A percentile compares a stretch with the other conserved stretches of the same genome.
Evolutionary conservation across 2,888 invertebrate genomes (phyloP).

Genomic region (Caenorhabditis becei): DNA sequence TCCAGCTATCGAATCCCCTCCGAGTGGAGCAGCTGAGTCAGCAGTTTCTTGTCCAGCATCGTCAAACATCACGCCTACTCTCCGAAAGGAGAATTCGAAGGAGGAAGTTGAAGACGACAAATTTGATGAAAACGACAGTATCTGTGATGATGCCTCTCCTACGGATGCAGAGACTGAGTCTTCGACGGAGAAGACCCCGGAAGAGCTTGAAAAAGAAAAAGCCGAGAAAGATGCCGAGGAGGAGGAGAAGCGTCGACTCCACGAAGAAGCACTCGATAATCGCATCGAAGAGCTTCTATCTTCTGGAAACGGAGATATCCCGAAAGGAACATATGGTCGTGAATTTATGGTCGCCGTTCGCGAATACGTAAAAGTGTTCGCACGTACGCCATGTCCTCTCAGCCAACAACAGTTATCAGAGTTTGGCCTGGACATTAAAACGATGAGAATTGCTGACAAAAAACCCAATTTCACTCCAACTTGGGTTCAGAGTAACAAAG

Average conservation of each 20-base stretch:
- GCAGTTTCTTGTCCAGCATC: neutral
- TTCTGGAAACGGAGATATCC: constrained; percentile 38
- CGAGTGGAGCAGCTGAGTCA: constrained; percentile 19
- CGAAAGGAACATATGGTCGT: constrained; percentile 55
- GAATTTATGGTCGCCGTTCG: constrained; percentile 68
- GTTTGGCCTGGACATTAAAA: constrained; percentile 68
- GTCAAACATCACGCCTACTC: constrained; percentile 14
- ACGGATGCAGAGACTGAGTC: constrained; percentile 3
- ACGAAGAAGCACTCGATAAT: constrained; percentile 50
- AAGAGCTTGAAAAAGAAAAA: constrained; percentile 53
- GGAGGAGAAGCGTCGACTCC: constrained; percentile 39
- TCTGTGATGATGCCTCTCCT: constrained; percentile 14
- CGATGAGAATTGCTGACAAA: constrained; percentile 62
- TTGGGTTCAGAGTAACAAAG: constrained; percentile 44
- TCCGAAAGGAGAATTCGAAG: constrained; percentile 41
- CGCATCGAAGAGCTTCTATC: constrained; percentile 8
- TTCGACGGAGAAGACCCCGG: constrained; percentile 40
- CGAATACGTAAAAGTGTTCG: constrained; percentile 65
- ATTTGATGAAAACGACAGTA: constrained; percentile 35
- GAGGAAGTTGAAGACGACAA: constrained; percentile 50
- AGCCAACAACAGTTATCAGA: constrained; percentile 43
- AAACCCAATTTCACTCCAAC: constrained; percentile 63
- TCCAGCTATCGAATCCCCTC: constrained; percentile 7
- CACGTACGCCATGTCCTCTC: constrained; percentile 63
- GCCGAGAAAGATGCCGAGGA: constrained; percentile 59